A percentile compares a stretch with the other conserved stretches of the same genome.
phyloP scores from a whole-genome alignment of 2,888 invertebrate genomes.

The Melanostoma scalare region DNA sequence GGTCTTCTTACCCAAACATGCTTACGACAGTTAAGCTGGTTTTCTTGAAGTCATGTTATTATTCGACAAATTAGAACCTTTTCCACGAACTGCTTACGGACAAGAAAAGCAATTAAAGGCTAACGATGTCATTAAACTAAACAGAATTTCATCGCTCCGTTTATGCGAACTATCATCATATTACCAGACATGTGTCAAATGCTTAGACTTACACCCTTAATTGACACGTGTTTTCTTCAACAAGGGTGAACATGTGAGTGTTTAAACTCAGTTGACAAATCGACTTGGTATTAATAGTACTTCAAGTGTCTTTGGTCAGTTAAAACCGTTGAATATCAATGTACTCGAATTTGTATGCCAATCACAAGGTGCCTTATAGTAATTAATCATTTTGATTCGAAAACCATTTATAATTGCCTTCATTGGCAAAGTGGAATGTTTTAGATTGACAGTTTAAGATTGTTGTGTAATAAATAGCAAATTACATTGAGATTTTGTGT shows the following conservation, averaged over 20 bases:
- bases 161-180: neutral
- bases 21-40: no score
- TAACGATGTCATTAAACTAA: neutral
- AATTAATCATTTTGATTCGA: conserved; percentile 21
- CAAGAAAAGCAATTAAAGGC: neutral
- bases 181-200: neutral
- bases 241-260: neutral
- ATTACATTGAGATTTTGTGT: neutral
- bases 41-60: no score
- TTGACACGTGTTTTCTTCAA: neutral
- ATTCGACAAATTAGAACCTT: no score
- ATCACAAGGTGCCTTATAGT: conserved; percentile 7
- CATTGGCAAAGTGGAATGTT: conserved; percentile 22
- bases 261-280: neutral
- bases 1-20: no score
- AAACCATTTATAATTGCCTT: conserved; percentile 35
- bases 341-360: conserved; percentile 8
- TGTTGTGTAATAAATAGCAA: neutral
- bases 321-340: neutral
- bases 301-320: conserved; percentile 1
- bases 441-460: conserved; percentile 31
- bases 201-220: neutral
- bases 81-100: neutral
- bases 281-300: neutral
- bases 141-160: no score